Conservation (phyloP, 2,888 invertebrate species). For the Pycnomerus fuliginosus region DNA sequence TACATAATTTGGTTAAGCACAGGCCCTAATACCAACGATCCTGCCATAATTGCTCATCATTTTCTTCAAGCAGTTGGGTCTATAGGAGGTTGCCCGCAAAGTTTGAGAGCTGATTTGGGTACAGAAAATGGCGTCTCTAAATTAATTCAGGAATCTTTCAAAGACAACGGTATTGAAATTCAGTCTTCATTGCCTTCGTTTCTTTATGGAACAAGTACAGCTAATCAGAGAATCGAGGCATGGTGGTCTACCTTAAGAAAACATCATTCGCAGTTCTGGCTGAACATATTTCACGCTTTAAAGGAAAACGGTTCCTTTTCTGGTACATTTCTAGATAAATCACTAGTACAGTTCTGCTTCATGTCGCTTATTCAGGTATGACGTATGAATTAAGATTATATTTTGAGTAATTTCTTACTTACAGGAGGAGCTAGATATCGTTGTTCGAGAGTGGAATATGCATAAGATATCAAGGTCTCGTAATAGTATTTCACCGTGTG, state of each 20-base stretch:
- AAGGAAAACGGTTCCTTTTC: conserved; percentile 4
- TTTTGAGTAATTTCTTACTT: too few relatives aligned
- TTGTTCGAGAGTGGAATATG: conserved; percentile 14
- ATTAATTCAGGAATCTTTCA: too few relatives aligned
- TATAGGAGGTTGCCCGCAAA: conserved; percentile 16
- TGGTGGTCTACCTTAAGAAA: conserved; percentile 19
- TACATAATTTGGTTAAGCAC: conserved; percentile 22
- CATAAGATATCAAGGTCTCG: conserved; percentile 12
- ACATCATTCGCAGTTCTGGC: conserved; percentile 16
- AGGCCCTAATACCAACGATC: conserved; percentile 18
- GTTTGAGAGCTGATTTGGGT: conserved; percentile 17
- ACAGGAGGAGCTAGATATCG: conserved; percentile 14
- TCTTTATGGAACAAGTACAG: conserved; percentile 7
- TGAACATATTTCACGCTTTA: conserved; percentile 9
- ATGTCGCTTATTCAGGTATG: conserved; percentile 1
- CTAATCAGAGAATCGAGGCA: conserved; percentile 15
- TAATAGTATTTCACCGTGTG: conserved; percentile 15
- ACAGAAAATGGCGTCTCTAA: conserved; percentile 10
- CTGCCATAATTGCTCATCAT: conserved; percentile 20
- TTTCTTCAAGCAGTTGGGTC: conserved; percentile 16
- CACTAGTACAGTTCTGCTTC: neutral
- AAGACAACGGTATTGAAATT: neutral
- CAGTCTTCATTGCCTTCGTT: conserved; percentile 10
- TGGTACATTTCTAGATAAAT: neutral
- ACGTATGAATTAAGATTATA: too few relatives aligned